phyloP scores from a whole-genome alignment of 2,888 invertebrate genomes.

The Steinernema hermaphroditum region DNA sequence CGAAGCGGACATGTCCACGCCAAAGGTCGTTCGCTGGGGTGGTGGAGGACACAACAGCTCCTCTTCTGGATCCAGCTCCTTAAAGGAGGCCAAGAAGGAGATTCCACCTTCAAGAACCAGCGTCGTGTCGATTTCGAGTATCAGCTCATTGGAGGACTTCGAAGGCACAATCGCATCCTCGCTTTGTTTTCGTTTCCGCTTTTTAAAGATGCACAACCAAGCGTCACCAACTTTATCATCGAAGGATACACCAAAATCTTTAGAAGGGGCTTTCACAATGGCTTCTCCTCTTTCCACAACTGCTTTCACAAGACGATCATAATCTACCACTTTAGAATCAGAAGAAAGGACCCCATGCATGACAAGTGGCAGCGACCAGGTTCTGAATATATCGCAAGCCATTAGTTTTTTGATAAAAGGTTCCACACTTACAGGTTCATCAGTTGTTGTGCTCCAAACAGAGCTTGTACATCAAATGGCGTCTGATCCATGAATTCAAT shows the following conservation, averaged over 20 bases:
- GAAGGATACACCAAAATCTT: background rate
- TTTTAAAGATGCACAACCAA: background rate
- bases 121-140: background rate
- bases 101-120: background rate
- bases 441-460: background rate
- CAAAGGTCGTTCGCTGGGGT: background rate
- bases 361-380: slow-evolving; percentile 13
- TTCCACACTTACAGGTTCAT: slow-evolving; percentile 8
- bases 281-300: background rate
- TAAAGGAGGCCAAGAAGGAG: background rate
- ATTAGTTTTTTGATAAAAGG: too few species aligned
- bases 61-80: slow-evolving; percentile 1
- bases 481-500: background rate
- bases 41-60: background rate
- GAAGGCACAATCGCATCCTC: background rate
- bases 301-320: background rate
- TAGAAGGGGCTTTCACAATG: background rate
- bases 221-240: slow-evolving; percentile 7
- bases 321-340: slow-evolving; percentile 1
- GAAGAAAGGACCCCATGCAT: slow-evolving; percentile 6
- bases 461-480: background rate
- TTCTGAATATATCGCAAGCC: too few species aligned
- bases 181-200: background rate
- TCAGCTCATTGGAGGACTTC: background rate
- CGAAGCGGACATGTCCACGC: background rate